A percentile compares a stretch with the other conserved stretches of the same genome.
Evolutionary conservation across 2,113 vertebrate genomes (phyloP).

Genomic region (Prochilodus magdalenae): DNA sequence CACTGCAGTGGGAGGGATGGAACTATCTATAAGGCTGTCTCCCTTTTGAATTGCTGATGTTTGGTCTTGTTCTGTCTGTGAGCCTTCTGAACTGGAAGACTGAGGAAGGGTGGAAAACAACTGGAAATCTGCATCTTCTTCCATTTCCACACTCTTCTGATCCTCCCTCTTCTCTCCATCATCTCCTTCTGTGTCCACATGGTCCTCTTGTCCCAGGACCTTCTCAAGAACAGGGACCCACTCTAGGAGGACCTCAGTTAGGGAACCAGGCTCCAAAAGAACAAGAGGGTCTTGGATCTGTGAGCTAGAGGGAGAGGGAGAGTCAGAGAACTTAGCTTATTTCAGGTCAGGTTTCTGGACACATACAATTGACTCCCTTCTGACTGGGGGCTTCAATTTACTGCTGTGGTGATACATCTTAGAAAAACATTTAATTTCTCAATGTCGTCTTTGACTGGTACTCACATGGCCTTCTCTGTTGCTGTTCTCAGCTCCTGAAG

Average conservation of each 20-base stretch:
- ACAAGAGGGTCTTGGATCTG: constrained; percentile 88
- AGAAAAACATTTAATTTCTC: no score
- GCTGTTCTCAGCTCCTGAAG: constrained; percentile 82
- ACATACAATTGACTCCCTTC: no score
- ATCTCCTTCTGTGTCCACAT: constrained; percentile 3
- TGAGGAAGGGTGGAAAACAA: constrained; percentile 35
- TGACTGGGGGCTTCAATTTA: no score
- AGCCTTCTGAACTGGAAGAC: constrained; percentile 25
- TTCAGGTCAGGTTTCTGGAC: background rate
- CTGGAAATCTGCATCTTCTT: constrained; percentile 44
- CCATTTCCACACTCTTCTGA: constrained; percentile 54
- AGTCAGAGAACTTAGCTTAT: background rate
- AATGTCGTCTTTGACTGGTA: constrained; percentile 20
- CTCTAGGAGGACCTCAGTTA: constrained; percentile 78
- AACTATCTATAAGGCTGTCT: constrained; percentile 35
- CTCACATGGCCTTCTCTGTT: constrained; percentile 87
- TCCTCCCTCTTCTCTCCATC: constrained; percentile 34
- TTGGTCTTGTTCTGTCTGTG: constrained; percentile 39
- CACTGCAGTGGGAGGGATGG: constrained; percentile 2
- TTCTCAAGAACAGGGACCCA: constrained; percentile 86
- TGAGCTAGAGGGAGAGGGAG: constrained; percentile 68
- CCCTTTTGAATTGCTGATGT: constrained; percentile 30
- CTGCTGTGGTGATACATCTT: no score
- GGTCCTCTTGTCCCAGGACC: constrained; percentile 70
- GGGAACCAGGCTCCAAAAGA: constrained; percentile 81